phyloP scores from a whole-genome alignment of 2,888 invertebrate genomes.

The Papilio demoleus region DNA sequence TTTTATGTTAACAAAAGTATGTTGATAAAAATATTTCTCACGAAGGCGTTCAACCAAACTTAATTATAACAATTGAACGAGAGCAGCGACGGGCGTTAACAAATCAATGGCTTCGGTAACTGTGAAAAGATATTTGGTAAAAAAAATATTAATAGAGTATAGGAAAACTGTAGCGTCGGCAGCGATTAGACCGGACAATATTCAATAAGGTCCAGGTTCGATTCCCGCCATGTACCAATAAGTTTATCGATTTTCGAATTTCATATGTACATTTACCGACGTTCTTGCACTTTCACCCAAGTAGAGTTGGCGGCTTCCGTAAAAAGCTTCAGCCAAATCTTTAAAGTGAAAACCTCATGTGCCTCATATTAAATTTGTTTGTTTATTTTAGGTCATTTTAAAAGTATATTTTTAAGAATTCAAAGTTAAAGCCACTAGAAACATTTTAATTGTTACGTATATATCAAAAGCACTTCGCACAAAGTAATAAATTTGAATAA shows the following conservation, averaged over 20 bases:
- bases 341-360: no score
- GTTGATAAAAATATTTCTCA: slow-evolving; percentile 7
- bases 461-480: background rate
- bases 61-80: slow-evolving; percentile 3
- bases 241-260: no score
- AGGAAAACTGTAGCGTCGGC: no score
- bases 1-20: background rate
- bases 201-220: no score
- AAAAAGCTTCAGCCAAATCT: no score
- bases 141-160: background rate
- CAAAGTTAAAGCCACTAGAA: background rate
- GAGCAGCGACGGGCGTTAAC: background rate
- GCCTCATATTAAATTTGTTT: no score
- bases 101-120: background rate
- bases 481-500: background rate
- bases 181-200: no score
- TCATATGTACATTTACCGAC: background rate
- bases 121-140: background rate
- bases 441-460: background rate
- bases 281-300: no score
- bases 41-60: background rate
- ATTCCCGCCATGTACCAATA: no score
- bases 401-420: background rate
- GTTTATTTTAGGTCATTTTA: background rate
- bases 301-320: no score